Evolutionary conservation across 2,888 invertebrate genomes (phyloP), one percentile per base, ranked within the genome.

Genomic region (Elegia similella): DNA sequence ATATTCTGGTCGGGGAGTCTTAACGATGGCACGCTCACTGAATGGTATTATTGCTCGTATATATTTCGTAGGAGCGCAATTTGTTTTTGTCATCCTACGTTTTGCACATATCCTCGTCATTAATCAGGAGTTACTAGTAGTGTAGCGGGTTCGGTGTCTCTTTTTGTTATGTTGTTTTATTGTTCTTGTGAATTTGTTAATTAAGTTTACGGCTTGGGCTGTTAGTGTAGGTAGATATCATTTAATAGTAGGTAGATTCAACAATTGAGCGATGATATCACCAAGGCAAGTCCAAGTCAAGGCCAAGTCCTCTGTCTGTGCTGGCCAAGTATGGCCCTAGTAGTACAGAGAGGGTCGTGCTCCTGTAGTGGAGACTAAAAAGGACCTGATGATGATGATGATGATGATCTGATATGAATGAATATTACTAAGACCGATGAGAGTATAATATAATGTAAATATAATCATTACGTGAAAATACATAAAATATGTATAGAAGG

Each of bases 1-100:
- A 73, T 76, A 69, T 70, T 71, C 69, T 69, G 71, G 70, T 64
- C 62, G 59, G 59, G 62, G 62, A 69, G 68, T 71, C 72, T 70
- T 76, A 78, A 74, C 75, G 70, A 74, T 62, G 67, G 67, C 69
- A 79, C 75, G 74, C 64, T 68, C 57, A 56, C 66, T 61, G 79
- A 78, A 79, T 77, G 66, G 67, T 70, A 75, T 72, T 72, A 74
- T 77, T 75, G 74, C 75, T 78, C 70, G 67, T 69, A 70, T 70
- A 72, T 72, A 72, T 69, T 61, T 61, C 56, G 47, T 57, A 65
- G 64, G 64, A 61, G 48, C 50, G 44, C 62, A 60, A 66, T 67
- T 66, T 67, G 62, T 68, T 65, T 66, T 65, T 65, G 64, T 62
- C 64, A 55, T 56, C 59, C 52, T 55, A 55, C 61, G 59, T 60